Evolutionary conservation across 2,113 vertebrate genomes (phyloP), one percentile per base, ranked within the genome.

Genomic region (Semnopithecus entellus): DNA sequence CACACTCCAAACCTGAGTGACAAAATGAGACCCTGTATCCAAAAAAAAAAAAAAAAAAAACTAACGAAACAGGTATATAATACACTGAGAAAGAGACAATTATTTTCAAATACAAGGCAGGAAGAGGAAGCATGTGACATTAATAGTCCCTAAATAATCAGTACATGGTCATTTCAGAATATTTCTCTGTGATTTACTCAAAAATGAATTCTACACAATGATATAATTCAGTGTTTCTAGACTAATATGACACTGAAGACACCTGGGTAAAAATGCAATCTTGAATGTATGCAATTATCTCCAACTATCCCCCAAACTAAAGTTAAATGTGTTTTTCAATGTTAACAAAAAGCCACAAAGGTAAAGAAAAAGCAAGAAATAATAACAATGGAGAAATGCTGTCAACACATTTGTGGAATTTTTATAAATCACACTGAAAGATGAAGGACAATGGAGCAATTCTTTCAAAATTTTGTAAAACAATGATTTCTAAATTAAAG

Each of bases 21-120:
- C 61, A 64, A 64, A 64, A 27, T 64, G 61, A 64, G 61, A 32
- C 5, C 12, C 61, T 32, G 12, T 64, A 64, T 14, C 27, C 13
- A 64, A 64, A 64, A 61, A 64, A 64, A 64, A 30, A 61, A 64
- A 64, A 52, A 55, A 55, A 8, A 52, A 17, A 52, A 64, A 4
- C 23, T 30, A 14, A 32, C 1, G 12, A 64, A 32, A 23, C 86
- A 89, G 0, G 2, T 55, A 55, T 61, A 66, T 18, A 3, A 70
- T 55, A 0, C 30, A 43, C 35, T 45, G 22, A 88, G 59, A 87
- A 57, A 76, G 25, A 25, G 7, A 20, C 2, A 94, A 75, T 55
- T 94, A 32, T 92, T 89, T 92, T 93, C 38, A 90, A 95, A 90
- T 10, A 75, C 10, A 91, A 91, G 43, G 17, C 17, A 88, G 4